Evolutionary conservation across 2,797 vertebrate species (phyloP).

Genomic region (Dromococcyx pavoninus): DNA sequence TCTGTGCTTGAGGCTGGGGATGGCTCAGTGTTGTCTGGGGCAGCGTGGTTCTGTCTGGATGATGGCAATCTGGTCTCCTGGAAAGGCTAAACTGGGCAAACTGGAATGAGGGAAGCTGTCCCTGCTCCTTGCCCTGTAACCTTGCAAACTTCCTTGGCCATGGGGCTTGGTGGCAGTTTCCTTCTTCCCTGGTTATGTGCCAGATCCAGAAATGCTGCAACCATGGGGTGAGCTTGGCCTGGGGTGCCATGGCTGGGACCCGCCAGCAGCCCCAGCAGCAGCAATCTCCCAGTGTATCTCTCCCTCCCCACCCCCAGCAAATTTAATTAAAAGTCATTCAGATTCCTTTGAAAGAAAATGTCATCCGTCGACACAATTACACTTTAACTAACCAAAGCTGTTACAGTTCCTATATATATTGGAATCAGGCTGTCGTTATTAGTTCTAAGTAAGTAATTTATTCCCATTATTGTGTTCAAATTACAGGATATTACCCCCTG

Average conservation of each 20-base stretch:
- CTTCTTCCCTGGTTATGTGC: neutral
- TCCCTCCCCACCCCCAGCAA: constrained; percentile 42
- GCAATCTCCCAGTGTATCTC: neutral
- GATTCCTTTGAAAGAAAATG: constrained; percentile 73
- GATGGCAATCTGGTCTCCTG: neutral
- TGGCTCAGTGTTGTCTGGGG: neutral
- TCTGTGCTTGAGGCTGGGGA: accelerated
- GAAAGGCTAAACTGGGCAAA: neutral
- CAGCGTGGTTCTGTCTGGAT: accelerated
- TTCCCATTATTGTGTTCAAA: constrained; percentile 74
- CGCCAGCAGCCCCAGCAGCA: neutral
- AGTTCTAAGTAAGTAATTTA: constrained; percentile 74
- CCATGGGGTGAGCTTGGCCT: neutral
- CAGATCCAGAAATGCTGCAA: neutral
- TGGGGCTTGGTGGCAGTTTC: neutral
- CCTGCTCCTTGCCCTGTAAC: neutral
- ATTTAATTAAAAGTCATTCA: constrained; percentile 73
- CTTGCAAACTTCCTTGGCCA: too few relatives aligned
- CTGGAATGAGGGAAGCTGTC: too few relatives aligned
- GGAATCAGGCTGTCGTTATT: constrained; percentile 68
- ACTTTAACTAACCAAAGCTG: constrained; percentile 71
- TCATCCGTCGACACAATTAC: constrained; percentile 68
- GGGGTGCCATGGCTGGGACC: neutral
- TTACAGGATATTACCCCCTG: constrained; percentile 71
- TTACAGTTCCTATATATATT: constrained; percentile 66